Evolutionary conservation across 2,113 vertebrate genomes (phyloP).

Genomic region (Tachycineta bicolor): DNA sequence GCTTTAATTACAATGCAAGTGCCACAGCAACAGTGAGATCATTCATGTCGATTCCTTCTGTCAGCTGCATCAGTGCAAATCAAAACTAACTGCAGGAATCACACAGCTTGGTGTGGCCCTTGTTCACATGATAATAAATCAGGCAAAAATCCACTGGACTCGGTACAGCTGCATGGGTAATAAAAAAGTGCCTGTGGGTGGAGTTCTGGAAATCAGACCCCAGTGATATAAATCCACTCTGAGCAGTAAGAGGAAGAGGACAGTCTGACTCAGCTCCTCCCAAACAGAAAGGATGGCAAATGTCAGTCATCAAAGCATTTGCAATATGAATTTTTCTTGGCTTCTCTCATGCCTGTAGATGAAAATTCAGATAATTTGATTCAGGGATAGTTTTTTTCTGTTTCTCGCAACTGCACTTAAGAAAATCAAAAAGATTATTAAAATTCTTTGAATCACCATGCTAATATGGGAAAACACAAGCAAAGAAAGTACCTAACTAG

Average conservation of each 20-base stretch:
- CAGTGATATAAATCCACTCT: not conserved
- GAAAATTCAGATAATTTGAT: not conserved
- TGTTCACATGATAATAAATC: not conserved
- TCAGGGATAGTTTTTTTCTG: not conserved
- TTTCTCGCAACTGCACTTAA: not conserved
- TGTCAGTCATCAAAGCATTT: not conserved
- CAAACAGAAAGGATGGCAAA: not conserved
- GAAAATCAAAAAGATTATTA: not conserved
- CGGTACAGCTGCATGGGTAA: not conserved
- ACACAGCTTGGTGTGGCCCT: not conserved
- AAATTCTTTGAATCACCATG: not conserved
- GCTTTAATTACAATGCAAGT: not conserved
- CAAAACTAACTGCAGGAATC: not conserved
- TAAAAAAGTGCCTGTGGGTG: not conserved
- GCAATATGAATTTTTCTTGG: not conserved
- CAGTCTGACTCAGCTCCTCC: not conserved
- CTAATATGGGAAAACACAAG: not conserved
- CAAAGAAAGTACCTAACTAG: not conserved
- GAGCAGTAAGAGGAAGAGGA: not conserved
- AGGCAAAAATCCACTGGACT: not conserved
- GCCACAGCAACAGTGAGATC: not conserved
- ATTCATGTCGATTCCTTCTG: not conserved
- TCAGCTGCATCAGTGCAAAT: not conserved
- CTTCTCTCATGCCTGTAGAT: not conserved
- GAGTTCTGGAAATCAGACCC: not conserved